These are phyloP conservation scores for Pardosa pseudoannulata DNA, from an alignment of 2,888 invertebrate species.

Conservation along the genomic window DNA sequence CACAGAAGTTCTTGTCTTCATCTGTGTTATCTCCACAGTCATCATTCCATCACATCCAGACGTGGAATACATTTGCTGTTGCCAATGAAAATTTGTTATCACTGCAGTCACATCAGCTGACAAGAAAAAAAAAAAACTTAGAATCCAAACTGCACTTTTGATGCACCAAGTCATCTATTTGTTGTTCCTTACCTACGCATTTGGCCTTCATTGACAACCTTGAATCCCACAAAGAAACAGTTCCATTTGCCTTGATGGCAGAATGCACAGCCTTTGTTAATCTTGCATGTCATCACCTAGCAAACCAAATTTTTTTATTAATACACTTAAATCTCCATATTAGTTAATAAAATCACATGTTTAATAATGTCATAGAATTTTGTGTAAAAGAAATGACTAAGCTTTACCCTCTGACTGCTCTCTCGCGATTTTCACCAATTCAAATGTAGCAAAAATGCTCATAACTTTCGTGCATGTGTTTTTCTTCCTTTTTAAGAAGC, in stretches of 20 bases:
- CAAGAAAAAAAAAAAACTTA: not conserved
- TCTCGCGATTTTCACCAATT: too few species aligned
- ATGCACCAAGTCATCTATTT: too few species aligned
- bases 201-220: conserved; percentile 93
- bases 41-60: conserved; percentile 94
- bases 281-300: conserved; percentile 82
- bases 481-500: too few species aligned
- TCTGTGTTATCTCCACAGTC: conserved; percentile 94
- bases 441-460: too few species aligned
- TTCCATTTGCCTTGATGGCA: conserved; percentile 93
- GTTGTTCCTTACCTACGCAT: conserved; percentile 92
- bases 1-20: conserved; percentile 91
- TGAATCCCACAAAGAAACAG: conserved; percentile 87
- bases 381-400: too few species aligned
- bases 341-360: too few species aligned
- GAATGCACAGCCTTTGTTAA: conserved; percentile 94
- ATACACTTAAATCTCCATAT: too few species aligned
- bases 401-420: too few species aligned
- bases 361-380: too few species aligned
- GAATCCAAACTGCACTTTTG: too few species aligned
- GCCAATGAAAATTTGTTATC: conserved; percentile 90
- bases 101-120: conserved; percentile 83
- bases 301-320: too few species aligned
- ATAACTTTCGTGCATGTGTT: too few species aligned
- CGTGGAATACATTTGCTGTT: conserved; percentile 95